These are phyloP conservation scores for Panorpa germanica DNA, from an alignment of 2,888 invertebrate genomes.

Conservation along the genomic window DNA sequence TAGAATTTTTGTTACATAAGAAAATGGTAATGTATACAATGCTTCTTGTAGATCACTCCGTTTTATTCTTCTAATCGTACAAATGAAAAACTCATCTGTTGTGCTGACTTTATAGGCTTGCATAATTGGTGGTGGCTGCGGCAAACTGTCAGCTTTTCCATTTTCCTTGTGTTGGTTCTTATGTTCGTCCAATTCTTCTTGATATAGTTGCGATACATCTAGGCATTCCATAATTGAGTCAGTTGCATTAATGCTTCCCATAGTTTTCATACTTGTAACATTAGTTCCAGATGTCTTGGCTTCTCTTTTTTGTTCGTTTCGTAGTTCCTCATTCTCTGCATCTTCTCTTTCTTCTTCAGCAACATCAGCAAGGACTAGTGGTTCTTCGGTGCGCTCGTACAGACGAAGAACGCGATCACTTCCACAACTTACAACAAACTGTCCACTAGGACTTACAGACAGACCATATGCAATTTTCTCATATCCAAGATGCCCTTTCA, in stretches of 20 bases:
- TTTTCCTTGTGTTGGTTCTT: slow-evolving; percentile 19
- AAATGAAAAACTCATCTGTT: slow-evolving; percentile 62
- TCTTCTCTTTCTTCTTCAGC: slow-evolving; percentile 73
- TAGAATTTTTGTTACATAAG: slow-evolving; percentile 60
- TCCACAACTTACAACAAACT: slow-evolving; percentile 60
- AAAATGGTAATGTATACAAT: slow-evolving; percentile 67
- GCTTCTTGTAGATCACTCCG: slow-evolving; percentile 86
- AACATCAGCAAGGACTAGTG: slow-evolving; percentile 81
- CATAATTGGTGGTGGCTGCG: slow-evolving; percentile 62
- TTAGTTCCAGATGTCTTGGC: slow-evolving; percentile 1
- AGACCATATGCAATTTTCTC: slow-evolving; percentile 60
- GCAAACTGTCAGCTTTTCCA: slow-evolving; percentile 27
- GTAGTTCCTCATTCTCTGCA: slow-evolving; percentile 47
- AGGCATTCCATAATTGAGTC: slow-evolving; percentile 86
- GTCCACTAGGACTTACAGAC: slow-evolving; percentile 63
- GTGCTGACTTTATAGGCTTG: slow-evolving; percentile 53
- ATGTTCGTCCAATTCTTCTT: slow-evolving; percentile 22
- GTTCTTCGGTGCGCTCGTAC: slow-evolving; percentile 71
- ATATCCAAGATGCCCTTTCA: slow-evolving; percentile 73
- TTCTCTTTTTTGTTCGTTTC: slow-evolving; percentile 42
- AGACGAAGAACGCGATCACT: slow-evolving; percentile 75
- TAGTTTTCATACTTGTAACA: slow-evolving; percentile 14
- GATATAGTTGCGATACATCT: slow-evolving; percentile 46
- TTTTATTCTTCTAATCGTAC: slow-evolving; percentile 58
- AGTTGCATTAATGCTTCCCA: slow-evolving; percentile 34